A percentile compares a stretch with the other conserved stretches of the same genome.
Conservation (phyloP, 2,797 vertebrate species). For the Neostethus bicornis region DNA sequence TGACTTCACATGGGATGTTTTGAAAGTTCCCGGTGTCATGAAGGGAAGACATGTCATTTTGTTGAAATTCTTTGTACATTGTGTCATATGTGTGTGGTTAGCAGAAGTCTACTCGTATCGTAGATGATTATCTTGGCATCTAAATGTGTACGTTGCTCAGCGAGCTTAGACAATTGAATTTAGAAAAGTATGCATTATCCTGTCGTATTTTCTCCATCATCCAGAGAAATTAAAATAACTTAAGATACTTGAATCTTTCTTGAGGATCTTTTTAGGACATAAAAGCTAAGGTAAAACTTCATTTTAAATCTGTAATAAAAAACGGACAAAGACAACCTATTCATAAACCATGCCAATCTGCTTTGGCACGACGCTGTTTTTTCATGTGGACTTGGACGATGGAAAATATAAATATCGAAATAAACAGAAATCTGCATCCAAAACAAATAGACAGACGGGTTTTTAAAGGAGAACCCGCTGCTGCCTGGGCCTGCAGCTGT, state of each 20-base stretch:
- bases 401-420: conserved; percentile 71
- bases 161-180: neutral
- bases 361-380: conserved; percentile 12
- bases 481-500: conserved; percentile 64
- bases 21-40: conserved; percentile 31
- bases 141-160: conserved; percentile 13
- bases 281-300: neutral
- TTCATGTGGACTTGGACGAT: conserved; percentile 42
- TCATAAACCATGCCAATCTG: neutral
- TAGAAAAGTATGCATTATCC: conserved; percentile 4
- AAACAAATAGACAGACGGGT: conserved; percentile 69
- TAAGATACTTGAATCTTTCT: neutral
- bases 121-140: conserved; percentile 1
- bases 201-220: neutral
- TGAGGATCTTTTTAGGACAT: neutral
- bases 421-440: conserved; percentile 71
- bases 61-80: conserved; percentile 42
- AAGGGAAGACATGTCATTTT: conserved; percentile 29
- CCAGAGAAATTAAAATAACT: conserved; percentile 7
- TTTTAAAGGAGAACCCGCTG: conserved; percentile 58
- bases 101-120: conserved; percentile 3
- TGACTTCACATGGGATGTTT: conserved; percentile 43
- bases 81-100: conserved; percentile 30
- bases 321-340: neutral
- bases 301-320: neutral